phyloP scores from a whole-genome alignment of 1,140 invertebrate genomes.

The Panagrolaimus sp. region DNA sequence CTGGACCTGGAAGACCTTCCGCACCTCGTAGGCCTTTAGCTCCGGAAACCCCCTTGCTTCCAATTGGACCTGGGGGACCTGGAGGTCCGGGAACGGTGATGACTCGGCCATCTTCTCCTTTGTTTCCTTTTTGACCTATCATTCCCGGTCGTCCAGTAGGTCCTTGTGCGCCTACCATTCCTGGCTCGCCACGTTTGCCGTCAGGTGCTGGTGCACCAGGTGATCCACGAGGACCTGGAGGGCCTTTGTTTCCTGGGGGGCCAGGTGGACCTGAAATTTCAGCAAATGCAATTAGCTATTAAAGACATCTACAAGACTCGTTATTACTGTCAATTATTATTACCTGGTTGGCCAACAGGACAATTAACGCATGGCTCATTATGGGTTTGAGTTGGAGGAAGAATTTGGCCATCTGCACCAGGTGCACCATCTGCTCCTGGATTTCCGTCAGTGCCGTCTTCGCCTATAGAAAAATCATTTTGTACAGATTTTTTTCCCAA shows the following conservation, averaged over 20 bases:
- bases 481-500: no score
- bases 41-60: not conserved
- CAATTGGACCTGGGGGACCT: not conserved
- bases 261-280: constrained; percentile 1
- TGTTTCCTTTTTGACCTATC: not conserved
- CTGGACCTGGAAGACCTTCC: not conserved
- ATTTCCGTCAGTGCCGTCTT: constrained; percentile 10
- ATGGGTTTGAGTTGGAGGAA: not conserved
- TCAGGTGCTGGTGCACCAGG: not conserved
- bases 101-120: constrained; percentile 7
- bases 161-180: constrained; percentile 9
- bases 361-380: constrained; percentile 14
- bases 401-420: constrained; percentile 2
- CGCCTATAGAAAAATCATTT: not conserved
- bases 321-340: no score
- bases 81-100: not conserved
- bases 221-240: not conserved
- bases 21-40: not conserved
- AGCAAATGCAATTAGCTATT: no score
- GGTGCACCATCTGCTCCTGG: not conserved
- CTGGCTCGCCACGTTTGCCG: not conserved
- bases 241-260: constrained; percentile 4
- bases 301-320: no score
- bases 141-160: constrained; percentile 5
- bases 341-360: not conserved